phyloP scores from a whole-genome alignment of 2,888 invertebrate genomes.

The Leucoma salicis region DNA sequence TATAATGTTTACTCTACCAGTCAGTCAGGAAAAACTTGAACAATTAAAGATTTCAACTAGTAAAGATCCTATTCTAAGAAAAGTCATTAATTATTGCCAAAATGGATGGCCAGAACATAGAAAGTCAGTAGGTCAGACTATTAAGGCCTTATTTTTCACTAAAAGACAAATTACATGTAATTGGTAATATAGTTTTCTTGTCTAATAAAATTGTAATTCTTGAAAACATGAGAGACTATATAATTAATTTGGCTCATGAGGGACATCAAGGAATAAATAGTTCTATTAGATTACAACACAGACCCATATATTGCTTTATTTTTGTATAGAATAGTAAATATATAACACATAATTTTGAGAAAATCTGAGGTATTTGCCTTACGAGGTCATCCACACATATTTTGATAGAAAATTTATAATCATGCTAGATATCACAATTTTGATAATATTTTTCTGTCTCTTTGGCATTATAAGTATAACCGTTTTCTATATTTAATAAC shows the following conservation, averaged over 20 bases:
- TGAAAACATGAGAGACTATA: slow-evolving; percentile 4
- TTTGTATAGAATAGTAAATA: no score
- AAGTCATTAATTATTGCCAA: slow-evolving; percentile 11
- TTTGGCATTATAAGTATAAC: no score
- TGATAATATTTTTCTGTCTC: no score
- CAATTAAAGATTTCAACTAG: background rate
- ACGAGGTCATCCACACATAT: no score
- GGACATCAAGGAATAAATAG: slow-evolving; percentile 13
- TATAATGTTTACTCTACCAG: background rate
- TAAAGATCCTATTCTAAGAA: background rate
- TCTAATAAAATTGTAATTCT: slow-evolving; percentile 11
- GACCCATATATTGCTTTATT: no score
- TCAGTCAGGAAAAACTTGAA: slow-evolving; percentile 1
- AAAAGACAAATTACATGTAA: slow-evolving; percentile 7
- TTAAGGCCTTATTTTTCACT: slow-evolving; percentile 8
- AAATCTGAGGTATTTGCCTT: no score
- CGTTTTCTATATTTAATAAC: no score
- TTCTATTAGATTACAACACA: slow-evolving; percentile 1
- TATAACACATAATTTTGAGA: no score
- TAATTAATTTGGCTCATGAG: background rate
- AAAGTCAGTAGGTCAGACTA: slow-evolving; percentile 2
- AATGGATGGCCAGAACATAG: slow-evolving; percentile 18
- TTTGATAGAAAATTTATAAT: no score
- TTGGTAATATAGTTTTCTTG: slow-evolving; percentile 12
- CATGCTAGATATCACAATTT: no score